Evolutionary conservation across 1,140 invertebrate genomes (phyloP).

Genomic region (Aphelenchoides avenae): DNA sequence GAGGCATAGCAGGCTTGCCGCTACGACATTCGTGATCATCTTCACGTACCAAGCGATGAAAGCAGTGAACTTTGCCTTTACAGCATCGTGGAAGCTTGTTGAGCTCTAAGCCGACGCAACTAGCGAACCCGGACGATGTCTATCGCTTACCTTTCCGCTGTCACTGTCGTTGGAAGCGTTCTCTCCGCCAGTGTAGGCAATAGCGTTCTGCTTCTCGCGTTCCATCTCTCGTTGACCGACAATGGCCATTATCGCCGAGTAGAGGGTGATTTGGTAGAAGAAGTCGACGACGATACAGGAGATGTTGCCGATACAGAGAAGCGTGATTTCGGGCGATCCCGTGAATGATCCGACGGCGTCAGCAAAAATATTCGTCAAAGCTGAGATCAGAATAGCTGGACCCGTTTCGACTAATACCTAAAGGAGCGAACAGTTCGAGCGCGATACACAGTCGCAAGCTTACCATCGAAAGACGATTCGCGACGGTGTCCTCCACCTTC

Average conservation of each 20-base stretch:
- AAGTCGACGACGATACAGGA: constrained; percentile 42
- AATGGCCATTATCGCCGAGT: constrained; percentile 43
- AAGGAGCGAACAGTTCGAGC: too few relatives aligned
- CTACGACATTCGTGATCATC: constrained; percentile 30
- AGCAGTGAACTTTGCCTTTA: constrained; percentile 18
- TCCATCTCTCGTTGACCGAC: constrained; percentile 36
- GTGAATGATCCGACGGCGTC: constrained; percentile 46
- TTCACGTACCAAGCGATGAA: constrained; percentile 22
- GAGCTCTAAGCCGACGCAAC: constrained; percentile 15
- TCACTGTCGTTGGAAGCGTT: constrained; percentile 10
- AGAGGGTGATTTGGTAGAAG: constrained; percentile 50
- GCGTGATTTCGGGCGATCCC: constrained; percentile 44
- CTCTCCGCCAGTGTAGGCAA: not conserved
- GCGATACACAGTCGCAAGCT: not conserved
- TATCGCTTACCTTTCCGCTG: too few relatives aligned
- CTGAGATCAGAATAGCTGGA: constrained; percentile 52
- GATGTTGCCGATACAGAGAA: constrained; percentile 48
- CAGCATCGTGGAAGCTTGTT: constrained; percentile 12
- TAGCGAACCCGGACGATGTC: too few relatives aligned
- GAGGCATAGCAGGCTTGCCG: constrained; percentile 17
- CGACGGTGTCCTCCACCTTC: constrained; percentile 29
- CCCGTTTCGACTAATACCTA: constrained; percentile 45
- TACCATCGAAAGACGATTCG: constrained; percentile 24
- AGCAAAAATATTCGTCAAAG: constrained; percentile 49
- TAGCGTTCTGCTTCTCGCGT: constrained; percentile 12